Conservation (phyloP, 2,113 vertebrate genomes). For the Conger conger region DNA sequence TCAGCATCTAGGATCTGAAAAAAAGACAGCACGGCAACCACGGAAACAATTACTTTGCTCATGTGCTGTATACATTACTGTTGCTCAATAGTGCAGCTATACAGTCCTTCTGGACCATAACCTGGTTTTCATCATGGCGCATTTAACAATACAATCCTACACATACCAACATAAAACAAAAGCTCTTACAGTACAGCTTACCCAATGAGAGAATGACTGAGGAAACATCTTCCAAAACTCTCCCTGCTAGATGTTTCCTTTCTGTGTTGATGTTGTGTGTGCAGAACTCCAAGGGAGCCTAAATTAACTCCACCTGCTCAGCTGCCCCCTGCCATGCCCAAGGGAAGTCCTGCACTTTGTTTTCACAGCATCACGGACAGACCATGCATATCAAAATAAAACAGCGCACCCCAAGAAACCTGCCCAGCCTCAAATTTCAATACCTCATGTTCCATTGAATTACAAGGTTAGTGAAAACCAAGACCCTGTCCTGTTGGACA, state of each 20-base stretch:
- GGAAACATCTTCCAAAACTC: neutral
- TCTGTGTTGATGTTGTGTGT: neutral
- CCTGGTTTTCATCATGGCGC: neutral
- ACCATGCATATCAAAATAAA: neutral
- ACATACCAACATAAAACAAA: neutral
- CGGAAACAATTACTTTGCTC: neutral
- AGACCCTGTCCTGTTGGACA: neutral
- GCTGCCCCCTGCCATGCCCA: neutral
- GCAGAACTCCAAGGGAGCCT: neutral
- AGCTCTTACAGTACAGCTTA: neutral
- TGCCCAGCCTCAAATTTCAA: neutral
- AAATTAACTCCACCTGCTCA: slow-evolving; percentile 11
- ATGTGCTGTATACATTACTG: neutral
- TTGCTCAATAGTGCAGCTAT: neutral
- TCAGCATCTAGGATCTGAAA: neutral
- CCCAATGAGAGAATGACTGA: neutral
- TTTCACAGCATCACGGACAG: neutral
- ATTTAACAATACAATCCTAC: neutral
- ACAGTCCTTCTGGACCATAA: neutral
- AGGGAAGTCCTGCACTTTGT: neutral
- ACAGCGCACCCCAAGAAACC: neutral
- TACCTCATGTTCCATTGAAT: neutral
- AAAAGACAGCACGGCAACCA: neutral
- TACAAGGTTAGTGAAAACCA: slow-evolving; percentile 17
- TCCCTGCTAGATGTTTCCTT: neutral